phyloP scores from a whole-genome alignment of 2,113 vertebrate species.

The Phalacrocorax brasilianus region DNA sequence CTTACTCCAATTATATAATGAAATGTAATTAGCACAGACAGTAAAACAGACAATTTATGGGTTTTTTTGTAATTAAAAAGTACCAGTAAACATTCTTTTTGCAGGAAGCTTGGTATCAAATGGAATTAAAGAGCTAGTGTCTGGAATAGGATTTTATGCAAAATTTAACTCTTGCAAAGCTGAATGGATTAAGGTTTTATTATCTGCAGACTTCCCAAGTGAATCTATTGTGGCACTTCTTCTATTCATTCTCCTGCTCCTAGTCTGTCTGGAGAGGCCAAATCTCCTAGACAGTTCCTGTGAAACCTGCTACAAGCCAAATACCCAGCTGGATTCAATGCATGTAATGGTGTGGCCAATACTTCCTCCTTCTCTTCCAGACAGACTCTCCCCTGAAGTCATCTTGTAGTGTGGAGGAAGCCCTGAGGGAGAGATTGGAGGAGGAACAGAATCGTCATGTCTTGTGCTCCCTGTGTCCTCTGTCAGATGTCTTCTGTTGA shows the following conservation, averaged over 20 bases:
- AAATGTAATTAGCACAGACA: conserved; percentile 80
- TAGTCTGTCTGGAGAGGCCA: not conserved
- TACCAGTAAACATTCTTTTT: conserved; percentile 72
- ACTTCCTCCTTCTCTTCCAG: not conserved
- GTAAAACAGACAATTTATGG: conserved; percentile 80
- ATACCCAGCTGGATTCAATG: not conserved
- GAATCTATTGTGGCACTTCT: not conserved
- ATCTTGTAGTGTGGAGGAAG: not conserved
- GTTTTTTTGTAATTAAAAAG: conserved; percentile 68
- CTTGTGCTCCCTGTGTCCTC: not conserved
- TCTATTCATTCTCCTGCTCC: not conserved
- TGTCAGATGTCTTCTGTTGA: not conserved
- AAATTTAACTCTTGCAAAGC: conserved; percentile 34
- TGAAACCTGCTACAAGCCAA: not conserved
- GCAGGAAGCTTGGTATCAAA: conserved; percentile 63
- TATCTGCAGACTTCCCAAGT: not conserved
- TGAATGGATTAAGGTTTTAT: not conserved
- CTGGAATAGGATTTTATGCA: conserved; percentile 43
- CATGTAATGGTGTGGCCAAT: fast-evolving
- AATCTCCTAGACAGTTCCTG: not conserved
- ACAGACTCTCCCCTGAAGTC: not conserved
- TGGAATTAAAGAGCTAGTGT: conserved; percentile 56
- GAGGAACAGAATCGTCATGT: not conserved
- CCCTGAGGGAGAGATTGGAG: not conserved
- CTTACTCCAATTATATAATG: conserved; percentile 77